Base-by-base conservation (phyloP, 2,888 invertebrate genomes). In the Copidosoma aretas region DNA sequence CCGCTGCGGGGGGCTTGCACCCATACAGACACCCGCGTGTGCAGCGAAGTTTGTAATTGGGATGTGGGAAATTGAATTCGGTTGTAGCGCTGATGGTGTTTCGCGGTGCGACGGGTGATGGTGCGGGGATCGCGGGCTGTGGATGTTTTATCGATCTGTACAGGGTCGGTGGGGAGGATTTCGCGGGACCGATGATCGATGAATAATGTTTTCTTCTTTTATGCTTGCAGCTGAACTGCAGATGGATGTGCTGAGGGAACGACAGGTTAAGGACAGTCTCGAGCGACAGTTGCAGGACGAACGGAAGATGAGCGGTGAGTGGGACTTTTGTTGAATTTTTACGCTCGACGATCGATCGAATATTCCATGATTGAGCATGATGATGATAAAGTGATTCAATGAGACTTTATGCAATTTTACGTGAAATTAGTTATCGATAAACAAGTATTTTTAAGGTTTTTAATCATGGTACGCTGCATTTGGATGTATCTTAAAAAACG, bases 201-300 rank as follows among this genome's bases (percentile, higher is more conserved):
- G 41, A n/a, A 54, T 1, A 21, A 46, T 5, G 60, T n/a, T n/a
- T n/a, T 32, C 4, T 32, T 8, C 4, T 32, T 32, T 32, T 32
- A 32, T 32, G 24, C 75, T 79, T 80, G 73, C 90, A 97, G 97
- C 96, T 83, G 97, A 97, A 87, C 87, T 97, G 77, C 96, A 96
- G 86, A 95, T 96, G 94, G 97, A 97, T 85, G 91, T 97, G 73
- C 87, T 96, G 75, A 89, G 95, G 80, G 97, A 97, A 86, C 87
- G 95, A 80, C 97, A 97, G 87, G 91, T 94, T 72, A 93, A 96
- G 86, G 96, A 96, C 86, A 95, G 93, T 81, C 85, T 97, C 81
- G 97, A 97, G 86, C 91, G 96, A 85, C 96, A 96, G 86, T 89
- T 97, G 73, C 88, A 91, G 77, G 96, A 97, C 82, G 97, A 97